Base-by-base conservation (phyloP, 2,888 invertebrate genomes). In the Phalera bucephala region DNA sequence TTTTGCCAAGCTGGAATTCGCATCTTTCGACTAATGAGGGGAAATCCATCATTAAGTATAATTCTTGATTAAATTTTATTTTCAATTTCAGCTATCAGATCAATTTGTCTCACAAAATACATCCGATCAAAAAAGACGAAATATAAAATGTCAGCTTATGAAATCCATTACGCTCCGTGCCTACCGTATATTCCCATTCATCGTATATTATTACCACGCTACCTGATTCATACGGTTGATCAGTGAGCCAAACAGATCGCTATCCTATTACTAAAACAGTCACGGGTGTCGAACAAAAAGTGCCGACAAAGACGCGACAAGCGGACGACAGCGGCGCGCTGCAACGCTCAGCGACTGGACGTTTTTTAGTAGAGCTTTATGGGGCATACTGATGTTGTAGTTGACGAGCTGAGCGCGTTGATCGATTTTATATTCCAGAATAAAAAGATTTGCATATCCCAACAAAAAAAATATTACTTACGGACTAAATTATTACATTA, bases 261-360 rank as follows among this genome's bases (percentile, higher is more conserved):
- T 80, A 77, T 85, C 77, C 64, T 73, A 83, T 87, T 87, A 84
- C 82, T 83, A 85, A 87, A 87, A 83, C 84, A 80, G 87, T 87
- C 86, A 85, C 81, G 80, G 77, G 59, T 61, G 43, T 37, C 47
- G 58, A 53, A 74, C 65, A 86, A 87, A 87, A 88, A 88, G 74
- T 72, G 80, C 88, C 88, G 88, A 83, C 88, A 87, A 83, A 86
- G 80, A 51, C 56, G 52, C 69, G 65, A 64, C 66, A 56, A 53
- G 59, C 64, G 64, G 60, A 64, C 72, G 72, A 68, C 76, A 65
- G 60, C 29, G 29, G n/a, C 29, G 40, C 58, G 64, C 57, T 64
- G 70, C 64, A 56, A 68, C 70, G 60, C 46, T 36, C 71, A 68
- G 67, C 60, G 66, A 64, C 64, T 63, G 64, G 65, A 60, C 67